These are phyloP conservation scores for Didymodactylos carnosus DNA, from an alignment of 2,888 invertebrate species.

Conservation along the genomic window DNA sequence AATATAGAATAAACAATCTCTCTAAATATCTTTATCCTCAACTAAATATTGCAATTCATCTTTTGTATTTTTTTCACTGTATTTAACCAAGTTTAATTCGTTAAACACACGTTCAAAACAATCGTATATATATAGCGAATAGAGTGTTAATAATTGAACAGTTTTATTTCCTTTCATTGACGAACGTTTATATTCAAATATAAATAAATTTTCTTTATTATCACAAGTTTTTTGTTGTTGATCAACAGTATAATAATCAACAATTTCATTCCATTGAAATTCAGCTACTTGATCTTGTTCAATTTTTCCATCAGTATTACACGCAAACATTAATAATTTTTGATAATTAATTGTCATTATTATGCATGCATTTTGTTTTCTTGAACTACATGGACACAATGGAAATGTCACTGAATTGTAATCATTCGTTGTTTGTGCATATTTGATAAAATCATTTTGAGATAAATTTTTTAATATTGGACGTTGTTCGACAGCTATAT, in stretches of 20 bases:
- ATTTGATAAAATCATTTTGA: conserved; percentile 10
- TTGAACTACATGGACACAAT: conserved; percentile 70
- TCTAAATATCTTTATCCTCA: no score
- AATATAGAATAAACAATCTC: no score
- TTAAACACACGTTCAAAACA: neutral
- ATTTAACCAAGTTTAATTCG: neutral
- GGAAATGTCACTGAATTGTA: conserved; percentile 86
- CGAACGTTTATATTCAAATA: conserved; percentile 53
- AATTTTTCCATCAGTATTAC: conserved; percentile 56
- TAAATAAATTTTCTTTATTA: conserved; percentile 74
- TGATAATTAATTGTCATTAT: conserved; percentile 41
- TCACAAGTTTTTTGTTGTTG: no score
- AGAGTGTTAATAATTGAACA: neutral
- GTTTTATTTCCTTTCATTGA: neutral
- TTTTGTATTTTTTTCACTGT: no score
- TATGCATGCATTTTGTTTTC: conserved; percentile 59
- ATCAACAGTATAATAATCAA: neutral
- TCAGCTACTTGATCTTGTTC: conserved; percentile 57
- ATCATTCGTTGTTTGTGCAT: conserved; percentile 46
- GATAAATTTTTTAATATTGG: neutral
- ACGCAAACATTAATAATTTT: conserved; percentile 51
- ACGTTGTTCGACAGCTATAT: conserved; percentile 56
- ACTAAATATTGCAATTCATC: no score
- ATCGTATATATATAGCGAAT: neutral
- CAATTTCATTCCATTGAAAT: conserved; percentile 60